Conservation (phyloP, 2,888 invertebrate species). For the Pammene fasciana region DNA sequence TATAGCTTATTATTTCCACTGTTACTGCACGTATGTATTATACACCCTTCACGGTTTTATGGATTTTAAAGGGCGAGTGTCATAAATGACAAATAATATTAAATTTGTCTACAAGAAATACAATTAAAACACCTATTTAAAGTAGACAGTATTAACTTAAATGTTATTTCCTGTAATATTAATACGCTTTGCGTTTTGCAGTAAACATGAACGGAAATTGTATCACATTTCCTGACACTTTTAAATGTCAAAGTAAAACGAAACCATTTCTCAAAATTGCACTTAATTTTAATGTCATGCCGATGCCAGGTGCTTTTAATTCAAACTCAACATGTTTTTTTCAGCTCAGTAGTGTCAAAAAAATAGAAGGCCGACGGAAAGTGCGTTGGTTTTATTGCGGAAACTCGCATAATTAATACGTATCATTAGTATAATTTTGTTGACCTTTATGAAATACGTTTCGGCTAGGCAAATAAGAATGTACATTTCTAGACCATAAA, state of each 20-base stretch:
- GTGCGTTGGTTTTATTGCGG: slow-evolving; percentile 1
- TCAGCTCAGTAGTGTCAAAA: not conserved
- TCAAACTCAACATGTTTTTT: not conserved
- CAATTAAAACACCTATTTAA: no score
- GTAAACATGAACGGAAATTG: slow-evolving; percentile 1
- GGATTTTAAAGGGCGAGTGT: no score
- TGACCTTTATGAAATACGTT: not conserved
- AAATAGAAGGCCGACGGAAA: slow-evolving; percentile 7
- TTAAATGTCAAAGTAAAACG: slow-evolving; percentile 11
- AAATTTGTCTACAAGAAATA: no score
- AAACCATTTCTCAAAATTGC: not conserved
- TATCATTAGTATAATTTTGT: not conserved
- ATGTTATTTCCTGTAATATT: slow-evolving; percentile 13
- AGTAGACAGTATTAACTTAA: not conserved
- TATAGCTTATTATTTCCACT: no score
- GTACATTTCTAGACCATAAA: not conserved
- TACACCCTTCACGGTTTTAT: no score
- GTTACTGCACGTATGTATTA: no score
- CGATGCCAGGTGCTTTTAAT: not conserved
- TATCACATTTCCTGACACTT: slow-evolving; percentile 17
- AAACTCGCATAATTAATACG: not conserved
- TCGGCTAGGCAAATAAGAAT: not conserved
- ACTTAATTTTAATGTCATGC: not conserved
- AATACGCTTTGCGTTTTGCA: not conserved
- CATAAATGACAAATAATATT: no score